Conservation (phyloP, 2,888 invertebrate genomes). For the Allophyes oxyacanthae region DNA sequence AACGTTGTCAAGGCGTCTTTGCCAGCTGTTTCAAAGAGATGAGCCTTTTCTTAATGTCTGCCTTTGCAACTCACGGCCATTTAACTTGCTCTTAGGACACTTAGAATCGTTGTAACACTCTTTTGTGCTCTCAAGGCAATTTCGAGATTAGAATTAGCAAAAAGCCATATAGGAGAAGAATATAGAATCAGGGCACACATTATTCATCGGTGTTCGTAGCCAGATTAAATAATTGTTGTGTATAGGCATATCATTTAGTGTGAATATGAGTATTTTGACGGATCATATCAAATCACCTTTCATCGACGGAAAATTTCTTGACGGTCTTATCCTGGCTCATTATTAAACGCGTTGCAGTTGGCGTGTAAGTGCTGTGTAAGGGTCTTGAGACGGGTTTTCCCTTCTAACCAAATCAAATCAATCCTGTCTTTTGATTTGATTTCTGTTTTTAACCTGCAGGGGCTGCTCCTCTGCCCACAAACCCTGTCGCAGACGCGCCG, state of each 20-base stretch:
- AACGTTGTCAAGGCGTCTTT: slow-evolving; percentile 50
- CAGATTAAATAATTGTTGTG: slow-evolving; percentile 36
- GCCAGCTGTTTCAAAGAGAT: slow-evolving; percentile 57
- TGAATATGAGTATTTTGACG: slow-evolving; percentile 43
- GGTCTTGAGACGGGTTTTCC: slow-evolving; percentile 74
- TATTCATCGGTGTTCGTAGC: slow-evolving; percentile 40
- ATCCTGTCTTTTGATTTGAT: slow-evolving; percentile 76
- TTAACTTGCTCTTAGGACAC: slow-evolving; percentile 59
- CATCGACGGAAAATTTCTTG: slow-evolving; percentile 33
- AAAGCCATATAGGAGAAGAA: slow-evolving; percentile 27
- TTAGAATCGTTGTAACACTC: slow-evolving; percentile 54
- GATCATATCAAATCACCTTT: slow-evolving; percentile 33
- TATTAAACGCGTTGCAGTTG: slow-evolving; percentile 55
- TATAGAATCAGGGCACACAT: slow-evolving; percentile 34
- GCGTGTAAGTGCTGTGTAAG: slow-evolving; percentile 86
- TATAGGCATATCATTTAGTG: slow-evolving; percentile 44
- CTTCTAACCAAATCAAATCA: slow-evolving; percentile 74
- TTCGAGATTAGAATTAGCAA: slow-evolving; percentile 45
- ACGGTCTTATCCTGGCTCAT: slow-evolving; percentile 48
- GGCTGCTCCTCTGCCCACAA: slow-evolving; percentile 96
- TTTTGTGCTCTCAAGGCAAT: slow-evolving; percentile 49
- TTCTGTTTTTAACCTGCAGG: slow-evolving; percentile 90
- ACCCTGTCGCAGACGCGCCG: slow-evolving; percentile 96
- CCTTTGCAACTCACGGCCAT: slow-evolving; percentile 62
- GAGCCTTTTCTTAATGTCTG: slow-evolving; percentile 61